Conservation (phyloP, 2,888 invertebrate genomes). For the Luffia ferchaultella region DNA sequence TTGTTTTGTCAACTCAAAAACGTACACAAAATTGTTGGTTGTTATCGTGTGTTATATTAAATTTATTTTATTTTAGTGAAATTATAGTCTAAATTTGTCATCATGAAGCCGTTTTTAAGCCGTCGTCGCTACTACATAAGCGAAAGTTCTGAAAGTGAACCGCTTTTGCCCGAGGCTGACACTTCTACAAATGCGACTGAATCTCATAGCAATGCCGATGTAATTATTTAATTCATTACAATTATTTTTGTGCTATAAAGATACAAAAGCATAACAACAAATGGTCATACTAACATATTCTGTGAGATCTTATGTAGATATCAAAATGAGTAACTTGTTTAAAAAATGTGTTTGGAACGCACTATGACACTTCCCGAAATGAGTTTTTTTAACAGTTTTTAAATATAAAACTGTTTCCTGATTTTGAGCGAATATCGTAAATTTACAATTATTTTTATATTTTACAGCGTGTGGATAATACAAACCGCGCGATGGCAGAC, state of each 20-base stretch:
- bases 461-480: slow-evolving; percentile 36
- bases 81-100: too few species aligned
- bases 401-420: not conserved
- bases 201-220: not conserved
- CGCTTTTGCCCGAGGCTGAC: not conserved
- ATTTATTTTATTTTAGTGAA: not conserved
- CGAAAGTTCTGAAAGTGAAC: slow-evolving; percentile 6
- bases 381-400: slow-evolving; percentile 7
- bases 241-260: too few species aligned
- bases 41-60: not conserved
- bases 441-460: slow-evolving; percentile 5
- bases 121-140: not conserved
- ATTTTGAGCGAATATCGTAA: not conserved
- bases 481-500: slow-evolving; percentile 58
- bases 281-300: too few species aligned
- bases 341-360: too few species aligned
- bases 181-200: not conserved
- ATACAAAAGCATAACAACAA: too few species aligned
- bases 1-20: too few species aligned
- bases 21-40: too few species aligned
- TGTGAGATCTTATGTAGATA: too few species aligned
- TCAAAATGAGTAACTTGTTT: too few species aligned
- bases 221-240: not conserved
- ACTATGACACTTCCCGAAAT: too few species aligned
- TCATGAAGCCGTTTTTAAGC: not conserved